Evolutionary conservation across 2,797 vertebrate genomes (phyloP).

Genomic region (Dendrocincla fuliginosa): DNA sequence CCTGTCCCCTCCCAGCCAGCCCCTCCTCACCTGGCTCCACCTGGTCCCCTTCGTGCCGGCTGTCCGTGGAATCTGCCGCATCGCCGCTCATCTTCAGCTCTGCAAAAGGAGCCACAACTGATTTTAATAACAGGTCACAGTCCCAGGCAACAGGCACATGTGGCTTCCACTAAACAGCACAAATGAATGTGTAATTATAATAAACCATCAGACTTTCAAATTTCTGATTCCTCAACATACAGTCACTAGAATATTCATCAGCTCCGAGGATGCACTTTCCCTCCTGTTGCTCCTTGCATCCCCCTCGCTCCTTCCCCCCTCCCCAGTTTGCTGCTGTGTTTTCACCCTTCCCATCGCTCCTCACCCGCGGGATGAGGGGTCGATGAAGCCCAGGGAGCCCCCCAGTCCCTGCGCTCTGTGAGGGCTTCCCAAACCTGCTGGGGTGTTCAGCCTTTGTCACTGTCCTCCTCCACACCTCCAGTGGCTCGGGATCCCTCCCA

Average conservation of each 20-base stretch:
- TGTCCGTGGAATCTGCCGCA: constrained; percentile 86
- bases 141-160: constrained; percentile 79
- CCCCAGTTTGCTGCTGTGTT: background rate
- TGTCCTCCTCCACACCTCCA: background rate
- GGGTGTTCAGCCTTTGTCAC: background rate
- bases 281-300: constrained; percentile 38
- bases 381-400: background rate
- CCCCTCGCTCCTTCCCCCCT: background rate
- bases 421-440: background rate
- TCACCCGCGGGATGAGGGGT: accelerated
- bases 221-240: constrained; percentile 78
- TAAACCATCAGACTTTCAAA: constrained; percentile 87
- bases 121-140: constrained; percentile 90
- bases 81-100: constrained; percentile 97
- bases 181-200: constrained; percentile 88
- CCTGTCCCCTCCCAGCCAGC: background rate
- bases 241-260: constrained; percentile 89
- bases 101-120: constrained; percentile 86
- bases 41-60: constrained; percentile 71
- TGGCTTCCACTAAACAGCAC: constrained; percentile 81
- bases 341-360: background rate
- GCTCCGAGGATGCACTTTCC: constrained; percentile 61
- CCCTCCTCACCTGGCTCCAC: constrained; percentile 88
- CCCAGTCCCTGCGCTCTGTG: background rate
- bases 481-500: background rate